These are phyloP conservation scores for Eupithecia insigniata DNA, from an alignment of 2,888 invertebrate genomes.

Conservation along the genomic window DNA sequence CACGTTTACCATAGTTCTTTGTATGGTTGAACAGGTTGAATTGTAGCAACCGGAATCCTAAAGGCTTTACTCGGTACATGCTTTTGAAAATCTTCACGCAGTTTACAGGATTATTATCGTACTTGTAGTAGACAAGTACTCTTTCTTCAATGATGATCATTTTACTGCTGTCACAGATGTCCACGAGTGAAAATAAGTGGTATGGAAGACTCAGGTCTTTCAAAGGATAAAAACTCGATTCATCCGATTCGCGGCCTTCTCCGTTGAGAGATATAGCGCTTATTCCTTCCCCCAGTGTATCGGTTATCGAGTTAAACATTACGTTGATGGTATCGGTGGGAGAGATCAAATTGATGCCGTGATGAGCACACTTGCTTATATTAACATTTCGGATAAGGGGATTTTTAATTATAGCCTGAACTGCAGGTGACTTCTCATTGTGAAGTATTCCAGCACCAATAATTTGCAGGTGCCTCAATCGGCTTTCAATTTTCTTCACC, in stretches of 20 bases:
- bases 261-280: conserved; percentile 96
- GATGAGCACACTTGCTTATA: conserved; percentile 92
- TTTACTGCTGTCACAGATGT: conserved; percentile 98
- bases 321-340: conserved; percentile 92
- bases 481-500: conserved; percentile 88
- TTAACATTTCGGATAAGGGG: conserved; percentile 92
- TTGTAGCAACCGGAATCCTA: conserved; percentile 95
- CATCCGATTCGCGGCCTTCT: conserved; percentile 93
- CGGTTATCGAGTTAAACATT: conserved; percentile 88
- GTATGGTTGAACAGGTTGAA: conserved; percentile 96
- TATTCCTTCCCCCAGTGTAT: conserved; percentile 95
- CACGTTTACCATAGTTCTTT: conserved; percentile 90
- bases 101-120: conserved; percentile 97
- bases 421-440: conserved; percentile 96
- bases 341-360: conserved; percentile 96
- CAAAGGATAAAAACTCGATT: conserved; percentile 94
- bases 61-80: conserved; percentile 91
- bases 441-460: conserved; percentile 97
- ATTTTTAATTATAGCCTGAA: conserved; percentile 95
- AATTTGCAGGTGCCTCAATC: conserved; percentile 91
- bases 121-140: conserved; percentile 97
- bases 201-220: conserved; percentile 93
- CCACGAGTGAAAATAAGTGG: conserved; percentile 95
- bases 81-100: conserved; percentile 98
- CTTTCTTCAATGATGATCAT: conserved; percentile 95